Base-by-base conservation (phyloP, 2,113 vertebrate genomes). In the Megaceryle torquata region DNA sequence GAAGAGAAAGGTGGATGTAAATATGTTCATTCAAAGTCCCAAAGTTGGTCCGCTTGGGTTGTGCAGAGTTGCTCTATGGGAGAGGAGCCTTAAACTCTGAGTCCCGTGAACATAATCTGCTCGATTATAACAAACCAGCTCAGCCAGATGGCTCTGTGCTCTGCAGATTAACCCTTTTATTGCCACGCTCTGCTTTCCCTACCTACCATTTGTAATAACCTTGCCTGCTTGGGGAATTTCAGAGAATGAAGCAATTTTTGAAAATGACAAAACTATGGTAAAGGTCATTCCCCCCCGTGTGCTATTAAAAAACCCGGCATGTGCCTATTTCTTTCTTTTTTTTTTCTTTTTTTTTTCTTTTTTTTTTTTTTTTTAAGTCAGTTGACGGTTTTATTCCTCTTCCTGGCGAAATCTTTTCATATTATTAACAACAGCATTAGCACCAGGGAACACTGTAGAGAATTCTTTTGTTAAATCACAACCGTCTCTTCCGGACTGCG, bases 1-100 rank as follows among this genome's bases (percentile, higher is more conserved):
- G 98, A 99, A 99, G 99, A 98, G 99, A 98, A 98, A 98, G 98
- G 98, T 98, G 97, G 97, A 95, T 95, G 97, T 97, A 97, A 97
- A 98, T 97, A 95, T 89, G 98, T 97, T 97, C 98, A 99, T 99
- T 98, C 98, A 98, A 98, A 98, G 97, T 98, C 97, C 96, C 97
- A 93, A 97, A 98, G 94, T 97, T 97, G 97, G 93, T 97, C 97
- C 96, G 97, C 97, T 95, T 96, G 97, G 97, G 91, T 70, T 97
- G 98, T 59, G 96, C 95, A 92, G 96, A 98, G 97, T 97, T 97
- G 97, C 75, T 97, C 71, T 96, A 97, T 96, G 98, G 96, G 97
- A 98, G 98, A 96, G 97, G 97, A 98, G 97, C 96, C 97, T 97
- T 98, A 96, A 95, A 98, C 98, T 98, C 97, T 98, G 98, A 97